A percentile compares a stretch with the other conserved stretches of the same genome.
phyloP scores from a whole-genome alignment of 2,113 vertebrate species.

The Canis aureus region DNA sequence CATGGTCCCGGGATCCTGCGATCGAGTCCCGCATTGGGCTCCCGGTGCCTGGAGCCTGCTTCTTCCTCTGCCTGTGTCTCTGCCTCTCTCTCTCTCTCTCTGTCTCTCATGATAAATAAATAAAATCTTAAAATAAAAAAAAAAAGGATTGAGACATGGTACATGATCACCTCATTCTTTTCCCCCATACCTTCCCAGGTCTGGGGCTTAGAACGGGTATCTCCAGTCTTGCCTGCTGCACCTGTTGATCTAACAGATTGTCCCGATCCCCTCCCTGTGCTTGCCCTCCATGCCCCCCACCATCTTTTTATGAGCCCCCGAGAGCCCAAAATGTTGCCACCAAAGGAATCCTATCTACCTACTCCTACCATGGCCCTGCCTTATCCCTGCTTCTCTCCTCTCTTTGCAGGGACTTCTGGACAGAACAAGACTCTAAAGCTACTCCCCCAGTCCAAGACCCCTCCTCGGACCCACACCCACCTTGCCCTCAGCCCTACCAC shows the following conservation, averaged over 20 bases:
- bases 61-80: too few relatives aligned
- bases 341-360: neutral
- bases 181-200: neutral
- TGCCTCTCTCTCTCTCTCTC: too few relatives aligned
- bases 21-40: too few relatives aligned
- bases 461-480: neutral
- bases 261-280: neutral
- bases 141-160: neutral
- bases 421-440: constrained; percentile 62
- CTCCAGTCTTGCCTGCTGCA: neutral
- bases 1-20: too few relatives aligned
- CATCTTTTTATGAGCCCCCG: neutral
- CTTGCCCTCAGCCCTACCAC: constrained; percentile 47
- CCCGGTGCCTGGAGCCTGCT: too few relatives aligned
- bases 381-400: constrained; percentile 57
- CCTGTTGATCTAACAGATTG: neutral
- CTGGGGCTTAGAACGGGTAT: neutral
- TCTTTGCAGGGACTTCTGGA: constrained; percentile 74
- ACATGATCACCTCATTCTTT: neutral
- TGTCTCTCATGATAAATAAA: too few relatives aligned
- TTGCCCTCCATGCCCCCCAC: neutral
- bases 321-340: neutral
- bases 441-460: constrained; percentile 9
- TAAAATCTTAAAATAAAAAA: too few relatives aligned
- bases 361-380: neutral